Percentiles rank a stretch among this genome's conserved stretches.
phyloP scores from a whole-genome alignment of 2,797 vertebrate species.

The Crenuchus spilurus region DNA sequence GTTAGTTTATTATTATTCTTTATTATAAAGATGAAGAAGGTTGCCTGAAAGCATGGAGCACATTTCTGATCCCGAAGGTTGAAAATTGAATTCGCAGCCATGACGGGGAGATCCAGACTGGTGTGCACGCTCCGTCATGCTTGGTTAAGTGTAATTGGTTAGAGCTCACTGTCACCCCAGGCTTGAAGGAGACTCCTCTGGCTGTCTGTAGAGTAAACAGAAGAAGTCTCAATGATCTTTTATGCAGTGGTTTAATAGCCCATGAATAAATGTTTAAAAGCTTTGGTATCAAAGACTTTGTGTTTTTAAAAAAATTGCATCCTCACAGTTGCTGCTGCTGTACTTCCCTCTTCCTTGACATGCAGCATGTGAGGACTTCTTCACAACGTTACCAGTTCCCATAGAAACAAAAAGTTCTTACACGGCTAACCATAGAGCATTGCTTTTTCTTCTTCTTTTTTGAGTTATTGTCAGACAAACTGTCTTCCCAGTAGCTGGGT shows the following conservation, averaged over 20 bases:
- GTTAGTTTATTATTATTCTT: not conserved
- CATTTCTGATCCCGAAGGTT: not conserved
- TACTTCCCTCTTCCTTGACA: slow-evolving; percentile 1
- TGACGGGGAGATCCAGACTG: slow-evolving; percentile 26
- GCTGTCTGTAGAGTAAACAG: not conserved
- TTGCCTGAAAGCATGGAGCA: not conserved
- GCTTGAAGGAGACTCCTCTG: slow-evolving; percentile 7
- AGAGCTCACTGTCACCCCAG: slow-evolving; percentile 22
- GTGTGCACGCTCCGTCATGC: not conserved
- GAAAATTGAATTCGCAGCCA: slow-evolving; percentile 31
- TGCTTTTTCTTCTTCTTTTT: not conserved
- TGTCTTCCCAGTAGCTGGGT: not conserved
- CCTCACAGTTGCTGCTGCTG: not conserved
- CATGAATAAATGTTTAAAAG: slow-evolving; percentile 22
- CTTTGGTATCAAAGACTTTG: slow-evolving; percentile 10
- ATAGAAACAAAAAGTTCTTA: slow-evolving; percentile 55
- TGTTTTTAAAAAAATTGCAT: too few relatives aligned
- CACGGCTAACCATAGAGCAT: slow-evolving; percentile 7
- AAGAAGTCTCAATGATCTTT: not conserved
- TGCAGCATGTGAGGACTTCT: slow-evolving; percentile 31
- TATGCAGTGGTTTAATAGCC: not conserved
- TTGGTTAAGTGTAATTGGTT: slow-evolving; percentile 20
- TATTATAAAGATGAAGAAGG: not conserved
- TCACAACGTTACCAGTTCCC: slow-evolving; percentile 49
- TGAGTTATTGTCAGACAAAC: slow-evolving; percentile 15